phyloP scores from a whole-genome alignment of 2,113 vertebrate species.

The Charadrius vociferus region DNA sequence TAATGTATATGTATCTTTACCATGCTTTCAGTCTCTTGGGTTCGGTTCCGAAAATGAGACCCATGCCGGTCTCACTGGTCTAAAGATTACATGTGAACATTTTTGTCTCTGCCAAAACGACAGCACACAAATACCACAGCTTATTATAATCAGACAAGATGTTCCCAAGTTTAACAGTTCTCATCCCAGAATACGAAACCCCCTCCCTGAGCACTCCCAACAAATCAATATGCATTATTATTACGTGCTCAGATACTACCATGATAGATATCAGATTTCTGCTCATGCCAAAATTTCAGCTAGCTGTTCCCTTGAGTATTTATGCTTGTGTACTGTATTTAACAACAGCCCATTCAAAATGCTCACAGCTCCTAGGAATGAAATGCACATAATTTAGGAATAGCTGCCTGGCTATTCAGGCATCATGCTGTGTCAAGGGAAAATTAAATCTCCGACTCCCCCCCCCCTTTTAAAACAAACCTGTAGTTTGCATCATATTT shows the following conservation, averaged over 20 bases:
- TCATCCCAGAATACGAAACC: not conserved
- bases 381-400: slow-evolving; percentile 68
- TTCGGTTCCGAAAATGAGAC: not conserved
- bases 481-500: slow-evolving; percentile 47
- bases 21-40: not conserved
- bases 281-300: slow-evolving; percentile 52
- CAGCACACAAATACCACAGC: not conserved
- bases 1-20: not conserved
- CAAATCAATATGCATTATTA: slow-evolving; percentile 39
- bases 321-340: slow-evolving; percentile 61
- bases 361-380: slow-evolving; percentile 57
- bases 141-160: not conserved
- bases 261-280: slow-evolving; percentile 25
- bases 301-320: slow-evolving; percentile 51
- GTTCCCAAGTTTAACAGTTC: slow-evolving; percentile 4
- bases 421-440: slow-evolving; percentile 55
- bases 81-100: not conserved
- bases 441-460: slow-evolving; percentile 51
- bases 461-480: slow-evolving; percentile 39
- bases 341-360: slow-evolving; percentile 64
- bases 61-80: not conserved
- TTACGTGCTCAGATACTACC: slow-evolving; percentile 8
- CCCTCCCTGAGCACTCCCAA: not conserved
- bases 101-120: not conserved
- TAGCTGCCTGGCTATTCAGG: slow-evolving; percentile 57